These are phyloP conservation scores for Halisarca cf. caerulea DNA, from an alignment of 37 sponge, comb jelly and placozoan genomes.

Conservation along the genomic window DNA sequence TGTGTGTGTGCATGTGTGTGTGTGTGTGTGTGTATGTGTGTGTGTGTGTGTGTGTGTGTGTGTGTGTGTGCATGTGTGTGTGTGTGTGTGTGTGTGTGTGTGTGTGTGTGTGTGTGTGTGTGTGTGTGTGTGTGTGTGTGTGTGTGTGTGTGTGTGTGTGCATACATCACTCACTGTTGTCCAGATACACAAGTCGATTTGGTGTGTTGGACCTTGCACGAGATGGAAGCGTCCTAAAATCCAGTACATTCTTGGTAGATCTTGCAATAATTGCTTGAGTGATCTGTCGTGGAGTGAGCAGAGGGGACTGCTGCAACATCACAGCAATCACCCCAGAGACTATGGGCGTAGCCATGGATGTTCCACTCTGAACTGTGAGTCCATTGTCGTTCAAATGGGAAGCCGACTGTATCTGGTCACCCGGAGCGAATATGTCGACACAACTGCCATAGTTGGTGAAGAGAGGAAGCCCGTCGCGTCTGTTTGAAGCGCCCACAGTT, in stretches of 20 bases:
- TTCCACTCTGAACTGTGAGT: constrained; percentile 36
- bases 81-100: too few species aligned
- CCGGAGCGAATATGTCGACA: constrained; percentile 80
- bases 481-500: constrained; percentile 66
- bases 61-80: too few species aligned
- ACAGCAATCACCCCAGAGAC: constrained; percentile 63
- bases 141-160: too few species aligned
- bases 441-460: constrained; percentile 65
- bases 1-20: too few species aligned
- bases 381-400: constrained; percentile 43
- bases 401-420: constrained; percentile 46
- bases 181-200: constrained; percentile 54
- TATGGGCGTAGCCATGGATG: constrained; percentile 69
- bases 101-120: too few species aligned
- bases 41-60: too few species aligned
- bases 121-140: too few species aligned
- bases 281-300: constrained; percentile 31
- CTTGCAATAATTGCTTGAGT: constrained; percentile 1
- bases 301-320: constrained; percentile 49
- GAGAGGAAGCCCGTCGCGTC: constrained; percentile 50
- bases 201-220: constrained; percentile 36
- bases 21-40: too few species aligned
- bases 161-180: not conserved
- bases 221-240: not conserved
- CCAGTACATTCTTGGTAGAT: constrained; percentile 16